A percentile compares a stretch with the other conserved stretches of the same genome.
Evolutionary conservation across 1,140 invertebrate genomes (phyloP).

Genomic region (Mycetomoellerius zeteki): DNA sequence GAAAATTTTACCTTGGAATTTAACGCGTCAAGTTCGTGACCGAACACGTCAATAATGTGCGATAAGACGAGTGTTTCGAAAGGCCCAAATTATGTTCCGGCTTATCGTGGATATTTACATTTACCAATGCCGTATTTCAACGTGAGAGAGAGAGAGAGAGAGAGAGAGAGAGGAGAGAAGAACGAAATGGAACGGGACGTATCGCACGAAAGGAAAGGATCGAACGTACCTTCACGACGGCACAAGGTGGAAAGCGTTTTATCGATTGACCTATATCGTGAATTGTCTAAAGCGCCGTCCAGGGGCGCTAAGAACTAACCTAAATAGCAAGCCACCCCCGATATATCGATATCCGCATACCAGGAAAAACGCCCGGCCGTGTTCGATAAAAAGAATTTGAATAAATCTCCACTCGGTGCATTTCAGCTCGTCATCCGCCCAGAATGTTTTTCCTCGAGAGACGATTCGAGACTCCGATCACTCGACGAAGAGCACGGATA

Average conservation of each 20-base stretch:
- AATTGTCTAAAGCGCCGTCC: slow-evolving; percentile 80
- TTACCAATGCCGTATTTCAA: background rate
- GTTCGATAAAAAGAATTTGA: background rate
- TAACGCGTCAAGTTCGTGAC: no score
- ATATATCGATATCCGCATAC: slow-evolving; percentile 68
- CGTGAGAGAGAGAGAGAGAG: background rate
- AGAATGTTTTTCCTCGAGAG: background rate
- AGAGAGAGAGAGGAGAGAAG: background rate
- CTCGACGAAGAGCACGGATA: background rate
- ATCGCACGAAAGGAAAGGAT: slow-evolving; percentile 75
- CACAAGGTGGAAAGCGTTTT: slow-evolving; percentile 81
- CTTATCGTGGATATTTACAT: background rate
- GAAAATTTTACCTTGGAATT: no score
- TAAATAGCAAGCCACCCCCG: slow-evolving; percentile 67
- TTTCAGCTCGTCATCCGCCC: background rate
- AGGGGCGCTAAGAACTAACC: slow-evolving; percentile 79
- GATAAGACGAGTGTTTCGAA: background rate
- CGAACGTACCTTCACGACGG: slow-evolving; percentile 77
- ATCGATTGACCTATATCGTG: slow-evolving; percentile 84
- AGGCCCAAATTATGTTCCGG: background rate
- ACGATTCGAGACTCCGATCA: background rate
- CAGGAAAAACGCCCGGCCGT: background rate
- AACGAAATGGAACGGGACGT: slow-evolving; percentile 40
- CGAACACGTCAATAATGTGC: no score
- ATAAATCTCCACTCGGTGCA: background rate